Percentiles rank a stretch among this genome's conserved stretches.
These are phyloP conservation scores for Colletes collaris DNA, from an alignment of 2,888 invertebrate genomes.

Conservation along the genomic window DNA sequence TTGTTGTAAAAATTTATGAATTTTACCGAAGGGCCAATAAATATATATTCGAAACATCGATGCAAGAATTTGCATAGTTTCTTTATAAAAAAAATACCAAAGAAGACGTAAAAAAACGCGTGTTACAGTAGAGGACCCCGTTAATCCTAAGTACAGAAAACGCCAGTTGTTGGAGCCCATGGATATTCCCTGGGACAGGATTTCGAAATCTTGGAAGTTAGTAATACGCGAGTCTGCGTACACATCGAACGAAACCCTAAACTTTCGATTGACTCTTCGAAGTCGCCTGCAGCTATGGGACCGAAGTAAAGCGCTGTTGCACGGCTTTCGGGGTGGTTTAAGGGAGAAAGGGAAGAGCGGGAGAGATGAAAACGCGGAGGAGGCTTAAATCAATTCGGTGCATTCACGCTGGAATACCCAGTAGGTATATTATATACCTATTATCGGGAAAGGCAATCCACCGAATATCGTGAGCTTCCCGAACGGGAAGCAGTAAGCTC, in stretches of 20 bases:
- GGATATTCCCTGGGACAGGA: conserved; percentile 22
- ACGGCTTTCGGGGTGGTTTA: conserved; percentile 23
- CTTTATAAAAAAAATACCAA: no score
- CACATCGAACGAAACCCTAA: conserved; percentile 56
- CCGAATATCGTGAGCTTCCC: conserved; percentile 66
- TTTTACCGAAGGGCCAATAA: no score
- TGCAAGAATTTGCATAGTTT: no score
- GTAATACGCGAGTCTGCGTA: conserved; percentile 52
- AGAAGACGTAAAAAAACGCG: no score
- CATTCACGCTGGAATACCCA: conserved; percentile 70
- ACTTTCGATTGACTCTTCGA: conserved; percentile 68
- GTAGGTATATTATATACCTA: conserved; percentile 72
- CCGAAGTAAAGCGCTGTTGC: conserved; percentile 60
- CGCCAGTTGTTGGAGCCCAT: conserved; percentile 1
- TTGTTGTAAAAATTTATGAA: no score
- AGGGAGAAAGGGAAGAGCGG: no score
- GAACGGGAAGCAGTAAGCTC: conserved; percentile 56
- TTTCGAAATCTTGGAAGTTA: conserved; percentile 33
- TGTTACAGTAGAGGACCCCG: not conserved
- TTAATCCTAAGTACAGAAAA: conserved; percentile 20
- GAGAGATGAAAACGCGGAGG: conserved; percentile 37
- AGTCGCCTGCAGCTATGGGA: conserved; percentile 62
- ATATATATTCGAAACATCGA: no score
- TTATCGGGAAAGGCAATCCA: conserved; percentile 70
- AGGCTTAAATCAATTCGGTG: conserved; percentile 70